These are phyloP conservation scores for Pseudomyrmex flavicornis DNA, from an alignment of 1,140 invertebrate species.

Conservation along the genomic window DNA sequence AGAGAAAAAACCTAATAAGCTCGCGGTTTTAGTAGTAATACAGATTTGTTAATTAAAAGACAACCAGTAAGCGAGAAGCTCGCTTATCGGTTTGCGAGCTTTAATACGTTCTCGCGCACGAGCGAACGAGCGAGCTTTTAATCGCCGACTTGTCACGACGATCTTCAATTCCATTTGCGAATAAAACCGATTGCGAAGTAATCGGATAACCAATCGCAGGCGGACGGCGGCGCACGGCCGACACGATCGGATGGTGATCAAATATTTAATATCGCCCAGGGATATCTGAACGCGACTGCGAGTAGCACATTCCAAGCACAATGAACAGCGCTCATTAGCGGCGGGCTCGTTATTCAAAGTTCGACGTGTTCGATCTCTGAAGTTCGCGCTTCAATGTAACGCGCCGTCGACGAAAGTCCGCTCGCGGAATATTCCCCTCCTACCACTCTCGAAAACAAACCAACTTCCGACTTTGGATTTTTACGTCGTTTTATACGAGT, in stretches of 20 bases:
- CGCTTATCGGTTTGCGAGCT: slow-evolving; percentile 56
- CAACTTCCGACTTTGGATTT: slow-evolving; percentile 33
- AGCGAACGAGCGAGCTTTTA: slow-evolving; percentile 47
- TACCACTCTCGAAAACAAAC: slow-evolving; percentile 37
- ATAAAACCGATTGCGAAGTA: slow-evolving; percentile 63
- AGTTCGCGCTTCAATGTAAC: slow-evolving; percentile 21
- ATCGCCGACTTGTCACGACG: slow-evolving; percentile 55
- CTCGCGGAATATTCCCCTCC: slow-evolving; percentile 20
- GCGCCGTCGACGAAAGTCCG: slow-evolving; percentile 18
- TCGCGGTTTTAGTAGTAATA: slow-evolving; percentile 7
- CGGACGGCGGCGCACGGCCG: slow-evolving; percentile 7
- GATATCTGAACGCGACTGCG: slow-evolving; percentile 12
- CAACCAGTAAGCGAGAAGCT: slow-evolving; percentile 23
- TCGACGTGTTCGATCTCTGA: slow-evolving; percentile 44
- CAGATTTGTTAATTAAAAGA: slow-evolving; percentile 51
- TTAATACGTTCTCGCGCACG: slow-evolving; percentile 38
- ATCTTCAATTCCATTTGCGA: slow-evolving; percentile 61
- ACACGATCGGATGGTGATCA: slow-evolving; percentile 38
- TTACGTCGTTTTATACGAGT: slow-evolving; percentile 14
- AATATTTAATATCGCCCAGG: slow-evolving; percentile 50
- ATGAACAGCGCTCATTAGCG: slow-evolving; percentile 50
- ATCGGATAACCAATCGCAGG: slow-evolving; percentile 58
- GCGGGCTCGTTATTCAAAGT: slow-evolving; percentile 48
- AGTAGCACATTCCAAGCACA: slow-evolving; percentile 30
- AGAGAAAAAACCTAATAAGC: too few species aligned